These are phyloP conservation scores for Spinus olivaceus DNA, from an alignment of 2,797 vertebrate species.

Conservation along the genomic window DNA sequence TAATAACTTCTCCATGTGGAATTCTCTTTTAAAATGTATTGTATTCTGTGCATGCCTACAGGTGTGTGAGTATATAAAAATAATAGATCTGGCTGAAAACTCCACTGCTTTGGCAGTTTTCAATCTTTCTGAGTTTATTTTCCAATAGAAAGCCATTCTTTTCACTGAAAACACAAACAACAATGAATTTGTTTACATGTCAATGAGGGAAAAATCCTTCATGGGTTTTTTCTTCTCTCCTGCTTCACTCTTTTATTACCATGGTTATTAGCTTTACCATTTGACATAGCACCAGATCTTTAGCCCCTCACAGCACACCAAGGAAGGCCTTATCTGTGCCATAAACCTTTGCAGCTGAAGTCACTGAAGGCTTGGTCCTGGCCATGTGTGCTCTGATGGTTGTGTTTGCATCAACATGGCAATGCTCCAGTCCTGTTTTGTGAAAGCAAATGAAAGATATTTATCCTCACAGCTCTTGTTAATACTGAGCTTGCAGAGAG, in stretches of 20 bases:
- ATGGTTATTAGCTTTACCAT: neutral
- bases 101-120: constrained; percentile 39
- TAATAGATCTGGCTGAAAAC: constrained; percentile 31
- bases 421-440: neutral
- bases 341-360: neutral
- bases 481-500: neutral
- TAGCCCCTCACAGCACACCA: neutral
- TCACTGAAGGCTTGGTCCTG: neutral
- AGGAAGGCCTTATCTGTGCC: neutral
- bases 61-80: constrained; percentile 45
- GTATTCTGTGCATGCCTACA: constrained; percentile 20
- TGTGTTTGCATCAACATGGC: neutral
- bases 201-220: neutral
- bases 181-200: constrained; percentile 39
- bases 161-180: neutral
- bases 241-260: neutral
- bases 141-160: constrained; percentile 23
- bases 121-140: constrained; percentile 39
- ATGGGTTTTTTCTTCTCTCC: neutral
- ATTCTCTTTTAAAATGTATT: constrained; percentile 40
- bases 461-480: neutral
- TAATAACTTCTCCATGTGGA: constrained; percentile 33
- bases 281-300: neutral
- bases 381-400: accelerated
- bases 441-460: neutral